These are phyloP conservation scores for Barypeithes pellucidus DNA, from an alignment of 2,888 invertebrate species.

Conservation along the genomic window DNA sequence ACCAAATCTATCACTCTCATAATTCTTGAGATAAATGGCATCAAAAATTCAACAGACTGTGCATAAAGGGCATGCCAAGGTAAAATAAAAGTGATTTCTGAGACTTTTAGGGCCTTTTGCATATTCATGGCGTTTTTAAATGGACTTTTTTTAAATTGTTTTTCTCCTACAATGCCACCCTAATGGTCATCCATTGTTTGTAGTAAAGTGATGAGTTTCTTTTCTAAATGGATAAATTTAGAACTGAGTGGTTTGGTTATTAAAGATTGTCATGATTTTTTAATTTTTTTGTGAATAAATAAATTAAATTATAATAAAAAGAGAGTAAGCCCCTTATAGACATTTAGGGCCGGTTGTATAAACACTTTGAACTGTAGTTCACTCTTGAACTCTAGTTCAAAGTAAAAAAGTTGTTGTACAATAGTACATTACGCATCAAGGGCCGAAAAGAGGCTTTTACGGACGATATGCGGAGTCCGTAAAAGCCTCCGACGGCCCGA, in stretches of 20 bases:
- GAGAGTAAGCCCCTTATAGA: too few relatives aligned
- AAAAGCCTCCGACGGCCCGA: too few relatives aligned
- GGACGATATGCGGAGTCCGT: too few relatives aligned
- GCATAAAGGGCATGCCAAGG: conserved; percentile 46
- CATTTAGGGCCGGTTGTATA: too few relatives aligned
- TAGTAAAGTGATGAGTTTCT: conserved; percentile 28
- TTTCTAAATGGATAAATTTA: conserved; percentile 25
- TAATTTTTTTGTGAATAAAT: too few relatives aligned
- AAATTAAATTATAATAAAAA: too few relatives aligned
- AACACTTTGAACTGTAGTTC: too few relatives aligned
- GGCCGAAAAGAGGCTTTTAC: too few relatives aligned
- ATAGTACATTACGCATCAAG: too few relatives aligned
- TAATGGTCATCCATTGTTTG: conserved; percentile 19
- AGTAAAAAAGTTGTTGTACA: too few relatives aligned
- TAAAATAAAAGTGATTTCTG: conserved; percentile 37
- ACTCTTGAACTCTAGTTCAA: too few relatives aligned
- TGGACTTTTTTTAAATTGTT: conserved; percentile 34
- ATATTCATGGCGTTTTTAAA: conserved; percentile 51
- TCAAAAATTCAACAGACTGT: conserved; percentile 56
- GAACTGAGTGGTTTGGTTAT: conserved; percentile 16
- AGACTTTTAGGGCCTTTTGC: conserved; percentile 52
- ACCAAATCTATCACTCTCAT: conserved; percentile 63
- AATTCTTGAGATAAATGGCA: conserved; percentile 61
- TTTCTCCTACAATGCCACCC: conserved; percentile 19
- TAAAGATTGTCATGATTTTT: neutral